phyloP scores from a whole-genome alignment of 2,888 invertebrate species.

The Spialia ferax region DNA sequence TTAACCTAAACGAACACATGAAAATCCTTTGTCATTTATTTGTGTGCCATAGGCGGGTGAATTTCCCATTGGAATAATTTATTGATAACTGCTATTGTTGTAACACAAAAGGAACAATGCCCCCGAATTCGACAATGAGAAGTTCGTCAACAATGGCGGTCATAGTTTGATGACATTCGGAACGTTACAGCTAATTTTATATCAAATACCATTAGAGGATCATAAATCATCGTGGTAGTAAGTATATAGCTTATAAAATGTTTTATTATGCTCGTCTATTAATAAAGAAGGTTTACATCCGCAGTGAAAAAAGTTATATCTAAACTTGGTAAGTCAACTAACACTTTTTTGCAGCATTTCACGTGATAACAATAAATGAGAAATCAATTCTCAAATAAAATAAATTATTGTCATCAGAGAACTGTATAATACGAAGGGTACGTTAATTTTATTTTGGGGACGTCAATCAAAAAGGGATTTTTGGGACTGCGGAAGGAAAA shows the following conservation, averaged over 20 bases:
- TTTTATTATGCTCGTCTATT: not conserved
- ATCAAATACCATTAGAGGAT: slow-evolving; percentile 12
- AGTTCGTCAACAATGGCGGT: slow-evolving; percentile 21
- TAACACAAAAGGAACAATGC: slow-evolving; percentile 27
- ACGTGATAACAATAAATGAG: no score
- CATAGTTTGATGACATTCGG: slow-evolving; percentile 26
- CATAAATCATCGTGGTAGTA: slow-evolving; percentile 3
- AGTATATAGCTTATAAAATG: not conserved
- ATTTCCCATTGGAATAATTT: slow-evolving; percentile 24
- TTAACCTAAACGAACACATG: not conserved
- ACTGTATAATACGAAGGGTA: no score
- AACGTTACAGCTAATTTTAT: slow-evolving; percentile 7
- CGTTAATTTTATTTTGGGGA: no score
- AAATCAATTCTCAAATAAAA: no score
- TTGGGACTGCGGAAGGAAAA: no score
- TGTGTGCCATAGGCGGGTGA: not conserved
- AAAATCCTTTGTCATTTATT: slow-evolving; percentile 7
- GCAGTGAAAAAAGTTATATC: not conserved
- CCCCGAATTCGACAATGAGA: slow-evolving; percentile 22
- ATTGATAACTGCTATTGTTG: slow-evolving; percentile 15
- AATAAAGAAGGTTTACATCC: no score
- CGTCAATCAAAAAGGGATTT: no score
- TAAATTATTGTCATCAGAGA: no score
- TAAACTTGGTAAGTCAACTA: no score
- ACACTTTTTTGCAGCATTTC: no score